Evolutionary conservation across 2,888 invertebrate species (phyloP).

Genomic region (Torymus texanus): DNA sequence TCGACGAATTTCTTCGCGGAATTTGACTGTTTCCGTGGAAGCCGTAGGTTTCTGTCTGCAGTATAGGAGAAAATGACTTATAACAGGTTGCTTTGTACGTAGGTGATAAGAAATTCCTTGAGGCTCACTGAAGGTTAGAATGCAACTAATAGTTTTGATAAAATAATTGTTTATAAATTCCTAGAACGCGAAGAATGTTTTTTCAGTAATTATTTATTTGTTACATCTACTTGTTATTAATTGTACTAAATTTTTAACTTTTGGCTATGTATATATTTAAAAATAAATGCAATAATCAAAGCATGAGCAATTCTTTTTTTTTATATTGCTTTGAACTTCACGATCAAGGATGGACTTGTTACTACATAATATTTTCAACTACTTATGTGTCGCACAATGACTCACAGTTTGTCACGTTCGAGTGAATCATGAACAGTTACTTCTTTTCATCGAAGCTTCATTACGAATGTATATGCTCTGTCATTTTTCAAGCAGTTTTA

Average conservation of each 20-base stretch:
- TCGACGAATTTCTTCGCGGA: slow-evolving; percentile 35
- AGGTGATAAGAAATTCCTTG: too few relatives aligned
- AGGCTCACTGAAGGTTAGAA: too few relatives aligned
- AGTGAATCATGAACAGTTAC: slow-evolving; percentile 48
- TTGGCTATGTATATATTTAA: too few relatives aligned
- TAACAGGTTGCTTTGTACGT: too few relatives aligned
- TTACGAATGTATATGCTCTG: not conserved
- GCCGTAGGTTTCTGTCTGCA: not conserved
- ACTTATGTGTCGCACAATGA: slow-evolving; percentile 28
- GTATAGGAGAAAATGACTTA: not conserved
- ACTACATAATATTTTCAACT: slow-evolving; percentile 29
- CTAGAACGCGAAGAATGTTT: too few relatives aligned
- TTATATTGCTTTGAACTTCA: slow-evolving; percentile 19
- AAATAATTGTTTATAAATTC: too few relatives aligned
- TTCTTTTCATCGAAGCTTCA: slow-evolving; percentile 21
- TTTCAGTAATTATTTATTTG: too few relatives aligned
- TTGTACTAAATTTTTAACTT: too few relatives aligned
- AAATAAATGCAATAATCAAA: too few relatives aligned
- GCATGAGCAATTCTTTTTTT: not conserved
- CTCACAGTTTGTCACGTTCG: slow-evolving; percentile 40
- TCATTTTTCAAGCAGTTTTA: not conserved
- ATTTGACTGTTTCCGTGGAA: slow-evolving; percentile 12
- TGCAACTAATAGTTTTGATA: too few relatives aligned
- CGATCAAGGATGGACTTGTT: slow-evolving; percentile 48
- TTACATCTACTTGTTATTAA: too few relatives aligned